Conservation (phyloP, 64 coral and sea anemone genomes). For the Dendronephthya gigantea region DNA sequence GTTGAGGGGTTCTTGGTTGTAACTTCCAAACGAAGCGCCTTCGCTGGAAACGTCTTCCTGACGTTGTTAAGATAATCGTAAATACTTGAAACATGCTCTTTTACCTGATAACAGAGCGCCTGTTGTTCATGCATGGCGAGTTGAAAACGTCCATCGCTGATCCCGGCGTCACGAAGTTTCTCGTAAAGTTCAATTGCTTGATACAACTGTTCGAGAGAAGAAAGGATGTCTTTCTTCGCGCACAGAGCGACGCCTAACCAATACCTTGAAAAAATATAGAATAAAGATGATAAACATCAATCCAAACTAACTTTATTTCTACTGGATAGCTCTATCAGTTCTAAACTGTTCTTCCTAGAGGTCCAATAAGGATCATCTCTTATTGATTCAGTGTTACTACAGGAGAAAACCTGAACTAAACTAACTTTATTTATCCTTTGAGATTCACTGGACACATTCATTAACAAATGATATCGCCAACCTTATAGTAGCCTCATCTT, state of each 20-base stretch:
- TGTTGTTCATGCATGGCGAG: slow-evolving; percentile 82
- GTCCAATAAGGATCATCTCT: too few species aligned
- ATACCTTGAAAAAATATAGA: slow-evolving; percentile 25
- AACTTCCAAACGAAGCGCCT: too few species aligned
- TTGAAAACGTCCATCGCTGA: slow-evolving; percentile 62
- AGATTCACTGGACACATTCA: too few species aligned
- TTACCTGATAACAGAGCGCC: slow-evolving; percentile 62
- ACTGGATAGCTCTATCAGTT: too few species aligned
- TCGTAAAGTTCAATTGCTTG: slow-evolving; percentile 76
- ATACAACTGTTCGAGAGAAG: slow-evolving; percentile 56
- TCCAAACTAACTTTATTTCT: too few species aligned
- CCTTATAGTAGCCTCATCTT: slow-evolving; percentile 66
- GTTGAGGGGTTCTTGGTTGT: too few species aligned
- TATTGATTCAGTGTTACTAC: background rate
- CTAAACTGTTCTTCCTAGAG: too few species aligned
- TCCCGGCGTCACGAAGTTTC: slow-evolving; percentile 55
- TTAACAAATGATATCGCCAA: background rate
- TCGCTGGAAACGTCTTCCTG: too few species aligned
- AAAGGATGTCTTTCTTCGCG: slow-evolving; percentile 59
- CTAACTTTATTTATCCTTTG: too few species aligned
- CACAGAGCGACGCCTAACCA: slow-evolving; percentile 59
- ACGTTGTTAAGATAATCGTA: too few species aligned
- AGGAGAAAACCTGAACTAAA: too few species aligned
- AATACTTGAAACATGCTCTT: too few species aligned
- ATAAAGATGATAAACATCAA: background rate